A percentile compares a stretch with the other conserved stretches of the same genome.
Conservation (phyloP, 2,797 vertebrate genomes). For the Perodicticus potto region DNA sequence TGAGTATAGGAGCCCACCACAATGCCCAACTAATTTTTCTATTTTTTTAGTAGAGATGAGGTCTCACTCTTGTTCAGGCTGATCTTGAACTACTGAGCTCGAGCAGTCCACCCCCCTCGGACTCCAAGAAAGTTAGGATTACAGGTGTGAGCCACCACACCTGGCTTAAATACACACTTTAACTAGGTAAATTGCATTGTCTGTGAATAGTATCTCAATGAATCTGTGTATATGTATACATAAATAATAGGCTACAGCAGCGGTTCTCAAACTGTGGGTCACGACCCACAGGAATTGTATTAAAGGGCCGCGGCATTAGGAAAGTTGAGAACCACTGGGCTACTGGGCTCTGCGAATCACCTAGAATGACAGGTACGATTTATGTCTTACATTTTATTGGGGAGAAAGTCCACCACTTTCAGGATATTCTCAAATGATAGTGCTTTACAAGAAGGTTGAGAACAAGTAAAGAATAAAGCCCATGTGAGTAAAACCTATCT, state of each 20-base stretch:
- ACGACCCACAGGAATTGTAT: too few species aligned
- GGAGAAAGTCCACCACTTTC: background rate
- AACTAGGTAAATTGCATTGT: background rate
- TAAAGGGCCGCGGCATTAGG: too few species aligned
- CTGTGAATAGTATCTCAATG: background rate
- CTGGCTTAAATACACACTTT: background rate
- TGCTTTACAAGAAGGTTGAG: background rate
- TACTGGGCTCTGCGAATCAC: background rate
- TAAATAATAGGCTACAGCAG: background rate
- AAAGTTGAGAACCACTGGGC: background rate
- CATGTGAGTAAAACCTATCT: background rate
- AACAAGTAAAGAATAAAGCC: background rate
- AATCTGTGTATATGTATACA: background rate
- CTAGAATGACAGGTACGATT: background rate
- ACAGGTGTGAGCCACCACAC: background rate
- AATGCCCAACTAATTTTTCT: too few species aligned
- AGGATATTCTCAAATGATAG: background rate
- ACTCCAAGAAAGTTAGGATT: too few species aligned
- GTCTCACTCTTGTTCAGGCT: too few species aligned
- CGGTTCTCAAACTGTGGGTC: too few species aligned
- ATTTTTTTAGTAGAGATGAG: too few species aligned
- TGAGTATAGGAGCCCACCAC: too few species aligned
- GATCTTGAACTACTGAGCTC: too few species aligned
- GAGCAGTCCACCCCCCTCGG: too few species aligned
- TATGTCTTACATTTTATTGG: background rate